phyloP scores from a whole-genome alignment of 2,113 vertebrate species.

The Clinocottus analis region DNA sequence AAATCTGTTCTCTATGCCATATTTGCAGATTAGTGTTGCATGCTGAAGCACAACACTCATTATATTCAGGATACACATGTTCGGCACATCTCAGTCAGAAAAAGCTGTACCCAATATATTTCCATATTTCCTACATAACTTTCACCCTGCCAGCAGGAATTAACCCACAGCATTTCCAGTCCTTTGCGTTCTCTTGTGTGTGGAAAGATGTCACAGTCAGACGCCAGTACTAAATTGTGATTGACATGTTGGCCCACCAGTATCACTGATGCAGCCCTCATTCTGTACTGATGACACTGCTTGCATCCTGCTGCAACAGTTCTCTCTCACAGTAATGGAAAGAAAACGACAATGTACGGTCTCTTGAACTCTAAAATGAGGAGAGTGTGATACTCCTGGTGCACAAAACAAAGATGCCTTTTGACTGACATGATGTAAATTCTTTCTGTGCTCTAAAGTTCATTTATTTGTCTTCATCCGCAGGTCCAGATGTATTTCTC shows the following conservation, averaged over 20 bases:
- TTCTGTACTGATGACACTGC: not conserved
- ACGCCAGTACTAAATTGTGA: constrained; percentile 41
- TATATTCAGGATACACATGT: not conserved
- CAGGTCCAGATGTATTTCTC: constrained; percentile 96
- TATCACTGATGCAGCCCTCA: constrained; percentile 40
- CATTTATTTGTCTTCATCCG: not conserved
- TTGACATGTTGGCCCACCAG: constrained; percentile 55
- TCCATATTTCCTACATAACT: constrained; percentile 21
- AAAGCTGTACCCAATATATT: constrained; percentile 7
- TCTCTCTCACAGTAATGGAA: not conserved
- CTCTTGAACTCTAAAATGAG: not conserved
- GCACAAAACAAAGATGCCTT: not conserved
- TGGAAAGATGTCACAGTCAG: constrained; percentile 49
- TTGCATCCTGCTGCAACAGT: not conserved
- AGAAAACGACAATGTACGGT: not conserved
- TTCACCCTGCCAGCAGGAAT: constrained; percentile 32
- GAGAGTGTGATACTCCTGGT: not conserved
- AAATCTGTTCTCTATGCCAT: not conserved
- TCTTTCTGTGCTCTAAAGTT: not conserved
- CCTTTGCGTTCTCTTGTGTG: constrained; percentile 30
- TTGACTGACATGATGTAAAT: not conserved
- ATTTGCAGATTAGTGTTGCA: constrained; percentile 38
- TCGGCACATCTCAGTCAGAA: constrained; percentile 5
- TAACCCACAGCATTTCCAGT: constrained; percentile 44
- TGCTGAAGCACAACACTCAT: constrained; percentile 26